Evolutionary conservation across 2,888 invertebrate species (phyloP), one percentile per base, ranked within the genome.

Genomic region (Dynastes tityus): DNA sequence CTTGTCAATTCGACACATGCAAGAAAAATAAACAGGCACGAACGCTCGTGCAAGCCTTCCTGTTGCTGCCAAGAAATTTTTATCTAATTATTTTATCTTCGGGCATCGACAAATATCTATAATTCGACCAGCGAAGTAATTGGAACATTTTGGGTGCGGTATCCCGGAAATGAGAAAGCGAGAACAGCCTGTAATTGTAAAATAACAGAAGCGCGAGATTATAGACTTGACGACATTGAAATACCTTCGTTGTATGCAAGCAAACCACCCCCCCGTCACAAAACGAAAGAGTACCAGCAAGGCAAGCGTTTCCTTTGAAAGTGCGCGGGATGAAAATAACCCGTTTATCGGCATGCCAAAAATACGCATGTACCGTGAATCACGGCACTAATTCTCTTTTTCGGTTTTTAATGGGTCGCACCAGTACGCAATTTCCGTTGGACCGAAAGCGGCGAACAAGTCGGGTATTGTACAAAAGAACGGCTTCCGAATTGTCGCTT

Each of bases 341-440:
- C 22, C 68, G 68, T 68, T 68, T 68, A 68, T 68, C 51, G 68
- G 51, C 51, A 68, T 53, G 61, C 61, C 73, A 45, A 74, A 74
- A 74, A 74, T 74, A 74, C 73, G 61, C 73, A 40, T 5, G 73
- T 45, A 49, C 58, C 73, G 58, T 61, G 45, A 61, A 49, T 61
- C 61, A 61, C 73, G 45, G 27, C 61, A 22, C 40, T 61, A 45
- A 45, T 58, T 45, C 45, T 61, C 61, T 61, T 61, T 74, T 73
- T 74, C 73, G 45, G 27, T 61, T 74, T 74, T 74, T 74, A 74
- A 74, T 74, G 73, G 61, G 45, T 61, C 73, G 73, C 68, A 68
- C 68, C 68, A 68, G 40, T 32, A 61, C 61, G 73, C 73, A 61
- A 74, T 74, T 74, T 74, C 73, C 73, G 73, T 22, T 74, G 61